A percentile compares a stretch with the other conserved stretches of the same genome.
These are phyloP conservation scores for Sebastes iracundus DNA, from an alignment of 2,797 vertebrate genomes.

Conservation along the genomic window DNA sequence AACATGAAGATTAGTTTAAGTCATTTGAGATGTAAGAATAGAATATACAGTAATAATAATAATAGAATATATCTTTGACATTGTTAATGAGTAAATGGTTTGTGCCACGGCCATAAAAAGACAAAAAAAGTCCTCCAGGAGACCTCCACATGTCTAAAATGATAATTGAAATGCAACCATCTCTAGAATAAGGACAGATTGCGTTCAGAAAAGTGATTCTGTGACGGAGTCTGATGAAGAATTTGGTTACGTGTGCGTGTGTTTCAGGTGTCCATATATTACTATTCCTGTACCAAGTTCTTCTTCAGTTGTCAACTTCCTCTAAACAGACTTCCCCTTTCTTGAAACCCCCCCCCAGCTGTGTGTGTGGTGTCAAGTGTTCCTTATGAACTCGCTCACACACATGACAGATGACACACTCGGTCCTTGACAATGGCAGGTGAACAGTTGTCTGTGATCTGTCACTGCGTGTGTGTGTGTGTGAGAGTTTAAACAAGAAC, in stretches of 20 bases:
- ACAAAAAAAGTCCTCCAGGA: no score
- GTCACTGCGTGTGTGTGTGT: constrained; percentile 4
- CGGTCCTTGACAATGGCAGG: constrained; percentile 46
- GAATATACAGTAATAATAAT: not conserved
- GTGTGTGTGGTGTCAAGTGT: constrained; percentile 9
- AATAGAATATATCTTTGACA: no score
- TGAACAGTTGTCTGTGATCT: constrained; percentile 54
- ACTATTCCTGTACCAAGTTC: constrained; percentile 45
- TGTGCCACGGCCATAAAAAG: not conserved
- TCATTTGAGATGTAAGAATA: not conserved
- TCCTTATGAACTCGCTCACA: constrained; percentile 1
- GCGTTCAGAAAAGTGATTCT: not conserved
- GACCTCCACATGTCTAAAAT: not conserved
- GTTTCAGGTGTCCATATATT: constrained; percentile 51
- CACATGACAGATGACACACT: constrained; percentile 20
- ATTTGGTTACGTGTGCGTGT: not conserved
- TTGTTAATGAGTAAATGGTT: not conserved
- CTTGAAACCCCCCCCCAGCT: constrained; percentile 23
- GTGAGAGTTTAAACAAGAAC: constrained; percentile 27
- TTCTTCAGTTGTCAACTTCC: constrained; percentile 57
- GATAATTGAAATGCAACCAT: not conserved
- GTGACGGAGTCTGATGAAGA: not conserved
- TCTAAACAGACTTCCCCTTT: constrained; percentile 58
- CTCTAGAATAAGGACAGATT: not conserved
- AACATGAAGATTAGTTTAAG: no score